Evolutionary conservation across 2,888 invertebrate genomes (phyloP).

Genomic region (Diaprepes abbreviatus): DNA sequence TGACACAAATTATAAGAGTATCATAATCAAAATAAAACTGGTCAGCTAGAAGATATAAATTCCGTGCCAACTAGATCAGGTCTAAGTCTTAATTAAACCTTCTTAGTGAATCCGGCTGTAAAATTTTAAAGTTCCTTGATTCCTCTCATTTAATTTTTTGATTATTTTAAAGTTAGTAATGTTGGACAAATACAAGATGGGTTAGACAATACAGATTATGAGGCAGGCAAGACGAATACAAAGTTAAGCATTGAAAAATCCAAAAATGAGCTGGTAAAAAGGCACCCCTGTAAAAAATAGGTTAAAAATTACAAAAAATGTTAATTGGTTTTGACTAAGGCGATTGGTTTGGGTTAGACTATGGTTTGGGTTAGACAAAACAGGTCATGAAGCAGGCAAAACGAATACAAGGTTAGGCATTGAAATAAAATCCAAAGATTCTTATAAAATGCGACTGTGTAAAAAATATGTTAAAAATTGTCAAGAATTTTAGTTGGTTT

Average conservation of each 20-base stretch:
- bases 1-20: no score
- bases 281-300: not conserved
- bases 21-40: no score
- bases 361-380: constrained; percentile 25
- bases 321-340: no score
- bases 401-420: constrained; percentile 8
- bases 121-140: constrained; percentile 1
- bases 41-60: no score
- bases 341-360: no score
- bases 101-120: no score
- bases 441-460: not conserved
- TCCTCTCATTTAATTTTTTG: no score
- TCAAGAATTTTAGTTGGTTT: no score
- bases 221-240: constrained; percentile 22
- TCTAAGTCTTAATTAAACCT: no score
- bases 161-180: not conserved
- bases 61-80: no score
- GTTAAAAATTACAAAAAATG: not conserved
- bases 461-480: not conserved
- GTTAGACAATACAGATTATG: constrained; percentile 27
- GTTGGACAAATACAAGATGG: constrained; percentile 16
- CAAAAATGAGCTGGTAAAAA: constrained; percentile 1
- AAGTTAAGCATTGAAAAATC: not conserved
- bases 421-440: not conserved
- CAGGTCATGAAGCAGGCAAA: constrained; percentile 18